A percentile compares a stretch with the other conserved stretches of the same genome.
Conservation (phyloP, 2,888 invertebrate genomes). For the Drosophila mayaguana region DNA sequence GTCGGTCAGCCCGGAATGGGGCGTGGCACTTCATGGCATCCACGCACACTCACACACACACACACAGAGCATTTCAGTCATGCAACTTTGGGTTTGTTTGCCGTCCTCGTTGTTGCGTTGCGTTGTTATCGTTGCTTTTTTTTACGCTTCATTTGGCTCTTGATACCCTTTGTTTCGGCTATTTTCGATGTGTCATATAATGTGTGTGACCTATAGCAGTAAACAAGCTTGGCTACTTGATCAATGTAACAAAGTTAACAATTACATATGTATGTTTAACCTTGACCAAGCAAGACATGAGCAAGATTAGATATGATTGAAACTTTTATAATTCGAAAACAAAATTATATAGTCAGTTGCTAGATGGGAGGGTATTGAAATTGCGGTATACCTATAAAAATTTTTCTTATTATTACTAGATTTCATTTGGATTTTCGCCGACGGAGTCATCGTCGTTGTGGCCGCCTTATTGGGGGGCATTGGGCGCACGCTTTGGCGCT, state of each 20-base stretch:
- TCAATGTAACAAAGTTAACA: not conserved
- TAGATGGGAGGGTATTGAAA: not conserved
- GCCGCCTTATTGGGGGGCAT: constrained; percentile 49
- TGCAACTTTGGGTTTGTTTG: constrained; percentile 54
- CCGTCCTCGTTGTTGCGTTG: constrained; percentile 39
- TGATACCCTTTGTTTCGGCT: constrained; percentile 1
- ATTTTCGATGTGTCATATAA: not conserved
- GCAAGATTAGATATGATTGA: not conserved
- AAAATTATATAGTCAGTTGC: not conserved
- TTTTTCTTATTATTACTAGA: constrained; percentile 16
- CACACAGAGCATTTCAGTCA: constrained; percentile 62
- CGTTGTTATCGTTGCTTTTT: constrained; percentile 31
- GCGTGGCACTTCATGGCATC: constrained; percentile 53
- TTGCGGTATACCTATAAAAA: not conserved
- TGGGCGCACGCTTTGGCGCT: constrained; percentile 52
- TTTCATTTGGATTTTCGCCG: constrained; percentile 43
- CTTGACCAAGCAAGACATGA: not conserved
- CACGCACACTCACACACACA: constrained; percentile 20
- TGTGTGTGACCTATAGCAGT: not conserved
- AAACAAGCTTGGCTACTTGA: not conserved
- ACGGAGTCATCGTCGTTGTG: constrained; percentile 18
- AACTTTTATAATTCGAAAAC: too few relatives aligned
- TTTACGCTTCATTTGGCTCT: constrained; percentile 76
- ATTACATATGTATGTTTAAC: not conserved
- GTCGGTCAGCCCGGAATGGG: constrained; percentile 26